Evolutionary conservation across 2,113 vertebrate genomes (phyloP).

Genomic region (Sceloporus undulatus): DNA sequence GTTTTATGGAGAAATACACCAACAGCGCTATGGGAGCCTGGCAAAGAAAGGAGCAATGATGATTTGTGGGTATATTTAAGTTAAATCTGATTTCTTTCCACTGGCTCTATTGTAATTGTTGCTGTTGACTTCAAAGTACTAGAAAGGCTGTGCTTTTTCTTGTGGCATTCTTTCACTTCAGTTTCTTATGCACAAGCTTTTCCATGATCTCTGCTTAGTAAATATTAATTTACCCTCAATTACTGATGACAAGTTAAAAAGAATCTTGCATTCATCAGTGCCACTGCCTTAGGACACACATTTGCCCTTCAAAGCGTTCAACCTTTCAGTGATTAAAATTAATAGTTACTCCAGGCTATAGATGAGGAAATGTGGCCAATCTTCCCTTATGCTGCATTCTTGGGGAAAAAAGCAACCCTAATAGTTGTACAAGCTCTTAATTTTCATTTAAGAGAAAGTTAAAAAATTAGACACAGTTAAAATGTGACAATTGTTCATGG

Average conservation of each 20-base stretch:
- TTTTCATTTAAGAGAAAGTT: conserved; percentile 65
- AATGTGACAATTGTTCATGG: conserved; percentile 53
- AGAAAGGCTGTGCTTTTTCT: conserved; percentile 52
- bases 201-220: conserved; percentile 80
- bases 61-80: conserved; percentile 30
- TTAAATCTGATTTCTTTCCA: conserved; percentile 54
- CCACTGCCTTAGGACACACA: conserved; percentile 72
- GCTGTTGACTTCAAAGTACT: conserved; percentile 58
- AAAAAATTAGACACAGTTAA: conserved; percentile 64
- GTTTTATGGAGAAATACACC: background rate
- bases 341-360: conserved; percentile 81
- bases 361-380: conserved; percentile 47
- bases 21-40: background rate
- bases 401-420: conserved; percentile 51
- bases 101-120: conserved; percentile 45
- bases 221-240: conserved; percentile 81
- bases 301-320: conserved; percentile 83
- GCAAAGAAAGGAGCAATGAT: background rate
- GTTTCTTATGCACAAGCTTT: conserved; percentile 62
- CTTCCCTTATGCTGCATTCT: background rate
- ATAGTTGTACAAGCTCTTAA: conserved; percentile 65
- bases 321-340: conserved; percentile 83
- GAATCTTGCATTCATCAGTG: conserved; percentile 75
- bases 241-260: conserved; percentile 83
- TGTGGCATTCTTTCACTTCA: conserved; percentile 3